Evolutionary conservation across 2,797 vertebrate genomes (phyloP).

Genomic region (Nyctalus aviator): DNA sequence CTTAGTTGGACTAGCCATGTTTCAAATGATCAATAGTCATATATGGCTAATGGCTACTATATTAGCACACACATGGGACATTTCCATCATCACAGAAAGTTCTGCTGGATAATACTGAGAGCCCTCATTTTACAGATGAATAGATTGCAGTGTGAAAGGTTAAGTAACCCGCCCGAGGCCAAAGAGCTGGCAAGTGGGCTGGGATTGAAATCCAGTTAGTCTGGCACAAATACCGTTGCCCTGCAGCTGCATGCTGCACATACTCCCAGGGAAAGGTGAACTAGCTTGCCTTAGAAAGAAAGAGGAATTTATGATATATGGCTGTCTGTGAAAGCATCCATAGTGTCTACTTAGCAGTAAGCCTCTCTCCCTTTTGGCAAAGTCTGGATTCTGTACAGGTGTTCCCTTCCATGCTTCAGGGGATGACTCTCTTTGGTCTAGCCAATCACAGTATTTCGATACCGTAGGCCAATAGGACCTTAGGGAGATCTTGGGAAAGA

Average conservation of each 20-base stretch:
- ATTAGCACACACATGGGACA: neutral
- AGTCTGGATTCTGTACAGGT: neutral
- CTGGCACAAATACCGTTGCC: neutral
- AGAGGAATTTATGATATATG: neutral
- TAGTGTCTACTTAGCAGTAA: neutral
- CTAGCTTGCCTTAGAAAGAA: neutral
- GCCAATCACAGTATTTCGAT: neutral
- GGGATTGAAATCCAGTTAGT: neutral
- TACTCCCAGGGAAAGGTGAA: neutral
- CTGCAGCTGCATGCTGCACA: neutral
- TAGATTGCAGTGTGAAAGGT: neutral
- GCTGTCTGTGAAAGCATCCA: neutral
- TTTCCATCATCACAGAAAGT: conserved; percentile 15
- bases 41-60: neutral
- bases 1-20: neutral
- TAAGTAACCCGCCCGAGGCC: neutral
- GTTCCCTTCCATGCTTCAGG: neutral
- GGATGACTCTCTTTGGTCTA: neutral
- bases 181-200: neutral
- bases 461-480: neutral
- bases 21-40: neutral
- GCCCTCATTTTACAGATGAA: neutral
- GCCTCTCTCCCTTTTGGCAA: conserved; percentile 35
- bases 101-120: neutral
- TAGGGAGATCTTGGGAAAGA: neutral